Evolutionary conservation across 2,888 invertebrate species (phyloP).

Genomic region (Pyrrhosoma nymphula): DNA sequence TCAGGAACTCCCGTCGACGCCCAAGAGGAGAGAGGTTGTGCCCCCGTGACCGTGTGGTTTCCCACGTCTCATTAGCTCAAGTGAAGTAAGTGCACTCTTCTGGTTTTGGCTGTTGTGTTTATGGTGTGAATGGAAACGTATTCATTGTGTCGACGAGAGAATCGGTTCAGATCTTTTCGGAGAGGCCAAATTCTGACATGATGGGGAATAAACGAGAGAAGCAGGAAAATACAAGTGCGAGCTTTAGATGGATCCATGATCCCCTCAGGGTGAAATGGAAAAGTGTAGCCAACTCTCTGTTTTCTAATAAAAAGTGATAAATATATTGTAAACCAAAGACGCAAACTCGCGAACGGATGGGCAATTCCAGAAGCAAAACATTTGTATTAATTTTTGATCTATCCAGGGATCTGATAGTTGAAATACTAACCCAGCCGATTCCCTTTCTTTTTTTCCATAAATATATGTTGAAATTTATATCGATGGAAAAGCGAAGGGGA

Average conservation of each 20-base stretch:
- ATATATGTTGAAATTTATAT: background rate
- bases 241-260: too few relatives aligned
- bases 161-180: too few relatives aligned
- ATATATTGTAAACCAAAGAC: too few relatives aligned
- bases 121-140: background rate
- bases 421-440: too few relatives aligned
- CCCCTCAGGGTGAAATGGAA: too few relatives aligned
- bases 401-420: background rate
- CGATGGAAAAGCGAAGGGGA: background rate
- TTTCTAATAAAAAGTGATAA: too few relatives aligned
- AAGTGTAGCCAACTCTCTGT: too few relatives aligned
- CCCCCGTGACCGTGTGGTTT: background rate
- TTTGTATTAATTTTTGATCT: background rate
- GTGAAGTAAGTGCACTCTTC: slow-evolving; percentile 54
- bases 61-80: background rate
- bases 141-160: background rate
- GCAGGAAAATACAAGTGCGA: too few relatives aligned
- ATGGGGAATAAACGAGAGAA: too few relatives aligned
- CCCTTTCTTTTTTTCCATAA: background rate
- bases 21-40: background rate
- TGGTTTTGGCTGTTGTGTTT: background rate
- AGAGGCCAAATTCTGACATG: too few relatives aligned
- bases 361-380: too few relatives aligned
- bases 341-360: too few relatives aligned
- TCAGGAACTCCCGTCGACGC: background rate